Conservation (phyloP, 2,797 vertebrate genomes). For the Coregonus ussuriensis region DNA sequence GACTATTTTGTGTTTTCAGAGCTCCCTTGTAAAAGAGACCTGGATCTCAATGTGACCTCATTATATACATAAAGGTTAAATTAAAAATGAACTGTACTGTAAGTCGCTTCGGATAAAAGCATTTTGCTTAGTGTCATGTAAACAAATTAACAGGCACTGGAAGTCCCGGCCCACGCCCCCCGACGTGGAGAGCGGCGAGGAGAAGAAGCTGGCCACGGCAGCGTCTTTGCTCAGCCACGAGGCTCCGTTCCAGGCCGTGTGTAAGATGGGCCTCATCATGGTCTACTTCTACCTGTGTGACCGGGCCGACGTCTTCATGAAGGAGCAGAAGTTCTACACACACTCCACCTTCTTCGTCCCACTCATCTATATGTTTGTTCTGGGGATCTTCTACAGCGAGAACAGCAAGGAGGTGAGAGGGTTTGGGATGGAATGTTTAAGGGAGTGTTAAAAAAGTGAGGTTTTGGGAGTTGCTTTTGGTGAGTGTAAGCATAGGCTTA, state of each 20-base stretch:
- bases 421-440: not conserved
- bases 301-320: slow-evolving; percentile 96
- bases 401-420: slow-evolving; percentile 92
- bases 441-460: not conserved
- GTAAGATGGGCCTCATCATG: slow-evolving; percentile 96
- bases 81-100: too few species aligned
- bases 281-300: slow-evolving; percentile 97
- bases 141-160: slow-evolving; percentile 60
- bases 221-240: slow-evolving; percentile 72
- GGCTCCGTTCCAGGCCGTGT: slow-evolving; percentile 83
- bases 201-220: slow-evolving; percentile 85
- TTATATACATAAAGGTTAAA: too few species aligned
- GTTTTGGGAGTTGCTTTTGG: not conserved
- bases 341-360: slow-evolving; percentile 98
- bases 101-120: too few species aligned
- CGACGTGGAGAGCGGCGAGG: slow-evolving; percentile 91
- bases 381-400: slow-evolving; percentile 95
- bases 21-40: too few species aligned
- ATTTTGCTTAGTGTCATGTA: too few species aligned
- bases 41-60: too few species aligned
- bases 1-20: not conserved
- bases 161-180: slow-evolving; percentile 78
- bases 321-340: slow-evolving; percentile 98
- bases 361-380: slow-evolving; percentile 91
- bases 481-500: not conserved